Evolutionary conservation across 1,140 invertebrate genomes (phyloP).

Genomic region (Drosophila bocki): DNA sequence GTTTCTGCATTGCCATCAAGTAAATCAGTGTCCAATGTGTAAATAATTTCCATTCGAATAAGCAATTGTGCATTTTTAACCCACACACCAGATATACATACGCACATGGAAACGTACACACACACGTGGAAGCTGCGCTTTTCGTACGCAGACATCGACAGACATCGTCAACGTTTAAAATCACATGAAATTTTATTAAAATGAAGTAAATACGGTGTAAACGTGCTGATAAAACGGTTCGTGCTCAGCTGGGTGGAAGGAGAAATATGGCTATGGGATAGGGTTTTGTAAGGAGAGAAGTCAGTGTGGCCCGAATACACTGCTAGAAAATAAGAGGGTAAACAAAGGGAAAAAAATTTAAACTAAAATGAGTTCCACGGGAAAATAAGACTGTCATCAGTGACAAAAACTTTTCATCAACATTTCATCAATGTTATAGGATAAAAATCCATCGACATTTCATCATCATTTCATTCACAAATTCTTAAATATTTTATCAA

Average conservation of each 20-base stretch:
- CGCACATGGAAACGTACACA: conserved; percentile 4
- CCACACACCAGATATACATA: conserved; percentile 21
- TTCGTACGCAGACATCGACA: conserved; percentile 75
- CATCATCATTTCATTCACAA: neutral
- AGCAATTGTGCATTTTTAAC: conserved; percentile 82
- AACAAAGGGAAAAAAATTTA: no score
- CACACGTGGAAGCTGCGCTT: conserved; percentile 50
- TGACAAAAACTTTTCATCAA: neutral
- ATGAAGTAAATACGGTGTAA: conserved; percentile 85
- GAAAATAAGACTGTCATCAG: neutral
- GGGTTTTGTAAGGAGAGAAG: conserved; percentile 25
- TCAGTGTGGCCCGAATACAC: conserved; percentile 1
- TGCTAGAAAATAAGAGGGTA: neutral
- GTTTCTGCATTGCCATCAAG: conserved; percentile 67
- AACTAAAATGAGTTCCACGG: no score
- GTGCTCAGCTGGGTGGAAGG: conserved; percentile 80
- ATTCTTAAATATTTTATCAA: no score
- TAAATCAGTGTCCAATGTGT: conserved; percentile 84
- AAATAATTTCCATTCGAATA: conserved; percentile 85
- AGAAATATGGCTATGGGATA: conserved; percentile 34
- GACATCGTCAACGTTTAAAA: conserved; percentile 76
- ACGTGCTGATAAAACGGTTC: conserved; percentile 84
- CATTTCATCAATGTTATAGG: no score
- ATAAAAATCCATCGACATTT: neutral
- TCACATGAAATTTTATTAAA: conserved; percentile 85